Conservation (phyloP, 1,140 invertebrate species). For the Cotesia vestalis region DNA sequence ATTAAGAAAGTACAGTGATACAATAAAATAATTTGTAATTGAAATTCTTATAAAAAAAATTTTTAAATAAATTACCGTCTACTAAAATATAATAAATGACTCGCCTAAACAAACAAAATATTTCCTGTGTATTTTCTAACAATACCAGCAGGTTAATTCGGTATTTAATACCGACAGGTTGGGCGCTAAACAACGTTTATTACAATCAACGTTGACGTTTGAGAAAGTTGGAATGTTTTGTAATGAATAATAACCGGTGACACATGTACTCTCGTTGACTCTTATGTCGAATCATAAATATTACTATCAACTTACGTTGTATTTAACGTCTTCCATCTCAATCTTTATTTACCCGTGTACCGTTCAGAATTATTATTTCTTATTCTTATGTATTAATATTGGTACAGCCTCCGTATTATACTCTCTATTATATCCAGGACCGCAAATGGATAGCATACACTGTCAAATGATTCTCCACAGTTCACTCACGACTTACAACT, state of each 20-base stretch:
- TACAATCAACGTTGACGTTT: slow-evolving; percentile 15
- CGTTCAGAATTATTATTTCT: no score
- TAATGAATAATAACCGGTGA: slow-evolving; percentile 6
- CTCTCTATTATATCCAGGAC: no score
- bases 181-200: slow-evolving; percentile 20
- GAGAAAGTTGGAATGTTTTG: slow-evolving; percentile 6
- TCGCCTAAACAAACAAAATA: no score
- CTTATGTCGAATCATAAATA: slow-evolving; percentile 21
- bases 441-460: not conserved
- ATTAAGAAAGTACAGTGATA: no score
- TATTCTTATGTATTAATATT: no score
- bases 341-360: no score
- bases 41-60: no score
- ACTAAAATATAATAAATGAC: no score
- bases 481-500: slow-evolving; percentile 25
- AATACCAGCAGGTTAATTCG: not conserved
- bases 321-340: no score
- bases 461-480: slow-evolving; percentile 32
- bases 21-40: no score
- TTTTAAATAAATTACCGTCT: no score
- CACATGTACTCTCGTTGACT: not conserved
- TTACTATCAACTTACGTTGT: slow-evolving; percentile 12
- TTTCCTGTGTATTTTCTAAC: not conserved
- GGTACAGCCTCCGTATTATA: no score
- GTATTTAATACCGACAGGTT: slow-evolving; percentile 1